These are phyloP conservation scores for Ostrea edulis DNA, from an alignment of 1,140 invertebrate species.

Conservation along the genomic window DNA sequence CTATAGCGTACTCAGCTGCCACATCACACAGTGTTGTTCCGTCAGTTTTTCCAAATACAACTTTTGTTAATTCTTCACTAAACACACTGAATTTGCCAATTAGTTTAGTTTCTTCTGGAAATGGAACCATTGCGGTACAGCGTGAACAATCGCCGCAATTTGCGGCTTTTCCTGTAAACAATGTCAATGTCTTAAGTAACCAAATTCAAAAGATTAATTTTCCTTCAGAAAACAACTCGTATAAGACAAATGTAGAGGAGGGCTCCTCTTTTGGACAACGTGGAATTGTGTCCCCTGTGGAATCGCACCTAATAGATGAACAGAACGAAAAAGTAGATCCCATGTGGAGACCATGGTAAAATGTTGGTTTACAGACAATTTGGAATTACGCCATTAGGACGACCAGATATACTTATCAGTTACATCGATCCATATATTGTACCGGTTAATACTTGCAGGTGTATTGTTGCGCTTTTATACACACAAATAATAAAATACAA, in stretches of 20 bases:
- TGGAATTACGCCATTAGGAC: background rate
- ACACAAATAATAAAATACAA: background rate
- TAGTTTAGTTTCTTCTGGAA: background rate
- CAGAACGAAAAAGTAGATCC: background rate
- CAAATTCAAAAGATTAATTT: background rate
- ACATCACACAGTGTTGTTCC: background rate
- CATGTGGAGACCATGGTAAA: slow-evolving; percentile 57
- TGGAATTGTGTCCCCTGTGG: background rate
- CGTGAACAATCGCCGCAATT: background rate
- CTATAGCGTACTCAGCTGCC: slow-evolving; percentile 23
- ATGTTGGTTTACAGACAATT: background rate
- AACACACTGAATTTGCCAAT: background rate
- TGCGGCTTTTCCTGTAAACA: background rate
- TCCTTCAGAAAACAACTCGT: background rate
- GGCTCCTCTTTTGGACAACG: background rate
- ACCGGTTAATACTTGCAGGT: too few species aligned
- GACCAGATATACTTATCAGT: too few species aligned
- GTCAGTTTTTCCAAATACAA: background rate
- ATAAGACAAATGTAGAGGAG: background rate
- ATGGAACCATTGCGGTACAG: background rate
- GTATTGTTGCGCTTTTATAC: too few species aligned
- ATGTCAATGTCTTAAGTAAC: background rate
- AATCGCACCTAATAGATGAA: background rate
- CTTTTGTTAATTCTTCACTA: background rate
- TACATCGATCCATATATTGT: too few species aligned